Conservation (phyloP, 2,797 vertebrate species). For the Sparus aurata region DNA sequence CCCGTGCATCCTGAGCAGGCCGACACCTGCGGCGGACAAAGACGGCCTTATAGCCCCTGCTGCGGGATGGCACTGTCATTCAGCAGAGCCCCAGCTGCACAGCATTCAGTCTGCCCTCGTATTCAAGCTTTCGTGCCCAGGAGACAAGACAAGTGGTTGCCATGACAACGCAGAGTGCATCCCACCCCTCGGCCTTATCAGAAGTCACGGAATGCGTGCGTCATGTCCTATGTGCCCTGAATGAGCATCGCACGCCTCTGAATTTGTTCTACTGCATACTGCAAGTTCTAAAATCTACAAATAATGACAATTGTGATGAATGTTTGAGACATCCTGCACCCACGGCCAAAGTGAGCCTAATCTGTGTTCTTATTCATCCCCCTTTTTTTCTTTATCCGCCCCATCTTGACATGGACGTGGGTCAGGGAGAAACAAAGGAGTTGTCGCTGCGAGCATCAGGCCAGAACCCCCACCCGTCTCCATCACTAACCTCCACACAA, state of each 20-base stretch:
- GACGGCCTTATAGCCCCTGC: constrained; percentile 66
- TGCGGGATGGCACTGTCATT: constrained; percentile 65
- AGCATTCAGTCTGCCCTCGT: constrained; percentile 50
- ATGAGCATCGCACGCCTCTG: background rate
- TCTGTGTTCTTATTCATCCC: background rate
- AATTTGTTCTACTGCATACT: too few species aligned
- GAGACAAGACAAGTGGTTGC: constrained; percentile 48
- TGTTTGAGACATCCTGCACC: background rate
- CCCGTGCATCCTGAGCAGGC: constrained; percentile 50
- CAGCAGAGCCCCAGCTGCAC: constrained; percentile 75
- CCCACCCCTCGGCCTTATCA: background rate
- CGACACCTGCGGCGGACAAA: constrained; percentile 82
- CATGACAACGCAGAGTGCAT: constrained; percentile 38
- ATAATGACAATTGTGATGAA: background rate
- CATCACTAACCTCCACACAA: constrained; percentile 67
- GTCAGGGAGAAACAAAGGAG: constrained; percentile 59
- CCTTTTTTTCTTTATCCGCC: constrained; percentile 5
- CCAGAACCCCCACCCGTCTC: constrained; percentile 37
- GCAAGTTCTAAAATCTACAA: background rate
- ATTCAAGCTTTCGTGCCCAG: constrained; percentile 32
- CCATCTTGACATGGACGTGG: constrained; percentile 1
- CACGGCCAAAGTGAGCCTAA: background rate
- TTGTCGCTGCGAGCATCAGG: constrained; percentile 42
- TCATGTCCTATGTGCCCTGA: background rate
- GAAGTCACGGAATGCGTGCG: background rate